Evolutionary conservation across 2,113 vertebrate genomes (phyloP).

Genomic region (Etia nguti): DNA sequence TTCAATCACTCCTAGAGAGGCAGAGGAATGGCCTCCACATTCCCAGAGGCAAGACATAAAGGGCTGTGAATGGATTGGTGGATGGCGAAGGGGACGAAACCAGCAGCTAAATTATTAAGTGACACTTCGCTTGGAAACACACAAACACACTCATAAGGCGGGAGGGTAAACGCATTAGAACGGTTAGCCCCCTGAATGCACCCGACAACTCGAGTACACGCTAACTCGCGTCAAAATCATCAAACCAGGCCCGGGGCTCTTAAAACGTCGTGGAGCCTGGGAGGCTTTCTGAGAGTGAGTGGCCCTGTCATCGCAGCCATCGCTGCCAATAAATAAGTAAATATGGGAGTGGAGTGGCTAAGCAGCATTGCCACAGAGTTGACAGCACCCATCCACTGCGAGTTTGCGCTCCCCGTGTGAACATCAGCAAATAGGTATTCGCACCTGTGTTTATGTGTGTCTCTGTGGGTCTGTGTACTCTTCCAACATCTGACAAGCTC

Average conservation of each 20-base stretch:
- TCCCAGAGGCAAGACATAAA: slow-evolving; percentile 69
- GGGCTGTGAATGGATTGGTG: slow-evolving; percentile 61
- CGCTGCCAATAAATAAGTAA: slow-evolving; percentile 70
- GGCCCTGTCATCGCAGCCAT: slow-evolving; percentile 67
- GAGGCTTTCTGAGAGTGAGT: slow-evolving; percentile 65
- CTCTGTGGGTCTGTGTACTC: neutral
- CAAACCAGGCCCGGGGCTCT: slow-evolving; percentile 62
- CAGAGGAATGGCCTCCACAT: slow-evolving; percentile 39
- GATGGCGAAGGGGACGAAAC: slow-evolving; percentile 56
- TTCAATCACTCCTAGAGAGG: slow-evolving; percentile 54
- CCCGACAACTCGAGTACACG: slow-evolving; percentile 67
- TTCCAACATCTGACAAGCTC: slow-evolving; percentile 20
- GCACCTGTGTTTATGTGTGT: slow-evolving; percentile 21
- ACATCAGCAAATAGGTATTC: slow-evolving; percentile 33
- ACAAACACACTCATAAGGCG: slow-evolving; percentile 38
- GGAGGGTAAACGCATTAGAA: slow-evolving; percentile 68
- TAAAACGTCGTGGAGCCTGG: slow-evolving; percentile 49
- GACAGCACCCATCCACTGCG: slow-evolving; percentile 34
- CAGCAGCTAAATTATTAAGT: slow-evolving; percentile 70
- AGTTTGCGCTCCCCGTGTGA: slow-evolving; percentile 12
- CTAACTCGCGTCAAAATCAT: slow-evolving; percentile 69
- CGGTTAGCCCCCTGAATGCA: slow-evolving; percentile 74
- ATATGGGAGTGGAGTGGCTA: slow-evolving; percentile 38
- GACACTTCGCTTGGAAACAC: slow-evolving; percentile 50
- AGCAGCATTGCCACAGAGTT: slow-evolving; percentile 36